A percentile compares a stretch with the other conserved stretches of the same genome.
phyloP scores from a whole-genome alignment of 2,888 invertebrate species.

The Eristalis pertinax region DNA sequence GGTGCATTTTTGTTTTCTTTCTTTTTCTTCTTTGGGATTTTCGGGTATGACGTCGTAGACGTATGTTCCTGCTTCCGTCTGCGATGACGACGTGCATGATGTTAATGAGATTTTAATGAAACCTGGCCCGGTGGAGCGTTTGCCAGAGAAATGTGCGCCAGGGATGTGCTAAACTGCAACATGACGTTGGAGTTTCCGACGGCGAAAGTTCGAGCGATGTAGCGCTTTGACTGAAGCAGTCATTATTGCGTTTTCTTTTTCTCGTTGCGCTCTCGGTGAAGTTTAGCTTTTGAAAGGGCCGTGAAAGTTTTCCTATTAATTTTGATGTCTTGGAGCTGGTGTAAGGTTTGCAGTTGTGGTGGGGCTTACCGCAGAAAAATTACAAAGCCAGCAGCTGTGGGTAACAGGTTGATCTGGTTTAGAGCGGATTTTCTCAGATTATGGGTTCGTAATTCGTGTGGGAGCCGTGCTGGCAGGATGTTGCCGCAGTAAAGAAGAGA shows the following conservation, averaged over 20 bases:
- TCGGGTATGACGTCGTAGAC: conserved; percentile 27
- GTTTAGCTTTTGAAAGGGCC: not conserved
- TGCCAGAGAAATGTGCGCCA: conserved; percentile 16
- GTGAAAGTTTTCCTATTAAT: conserved; percentile 29
- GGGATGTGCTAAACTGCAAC: conserved; percentile 42
- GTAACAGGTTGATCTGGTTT: too few relatives aligned
- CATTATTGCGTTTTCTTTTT: conserved; percentile 27
- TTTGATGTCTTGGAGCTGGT: not conserved
- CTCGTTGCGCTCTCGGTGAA: too few relatives aligned
- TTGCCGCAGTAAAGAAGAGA: too few relatives aligned
- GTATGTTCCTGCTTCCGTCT: conserved; percentile 45
- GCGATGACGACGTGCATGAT: conserved; percentile 58
- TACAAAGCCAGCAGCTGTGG: too few relatives aligned
- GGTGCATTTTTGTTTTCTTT: not conserved
- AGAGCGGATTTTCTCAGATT: too few relatives aligned
- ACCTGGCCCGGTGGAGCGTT: conserved; percentile 46
- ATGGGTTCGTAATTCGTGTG: too few relatives aligned
- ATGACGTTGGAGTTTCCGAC: conserved; percentile 36
- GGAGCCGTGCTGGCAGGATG: too few relatives aligned
- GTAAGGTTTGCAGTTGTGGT: not conserved
- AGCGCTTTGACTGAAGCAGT: conserved; percentile 20
- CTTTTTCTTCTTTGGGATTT: not conserved
- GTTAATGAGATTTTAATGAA: conserved; percentile 72
- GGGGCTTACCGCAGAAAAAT: not conserved
- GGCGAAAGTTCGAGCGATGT: conserved; percentile 28